These are phyloP conservation scores for Halesus radiatus DNA, from an alignment of 1,140 invertebrate genomes.

Conservation along the genomic window DNA sequence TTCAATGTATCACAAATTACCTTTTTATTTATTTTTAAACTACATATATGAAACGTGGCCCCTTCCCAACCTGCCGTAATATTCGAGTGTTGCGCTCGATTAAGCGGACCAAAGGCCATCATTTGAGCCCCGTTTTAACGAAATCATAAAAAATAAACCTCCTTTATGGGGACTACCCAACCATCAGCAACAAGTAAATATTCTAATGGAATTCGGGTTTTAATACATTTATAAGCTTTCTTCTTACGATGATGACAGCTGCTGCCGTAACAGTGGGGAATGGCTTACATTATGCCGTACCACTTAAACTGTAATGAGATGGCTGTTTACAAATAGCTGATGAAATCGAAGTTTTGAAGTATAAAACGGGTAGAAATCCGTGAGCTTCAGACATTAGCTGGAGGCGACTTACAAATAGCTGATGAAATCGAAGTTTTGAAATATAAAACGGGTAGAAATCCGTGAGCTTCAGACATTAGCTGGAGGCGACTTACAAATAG, in stretches of 20 bases:
- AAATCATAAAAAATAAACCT: slow-evolving; percentile 31
- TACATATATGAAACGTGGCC: not conserved
- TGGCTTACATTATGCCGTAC: not conserved
- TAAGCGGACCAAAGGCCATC: slow-evolving; percentile 32
- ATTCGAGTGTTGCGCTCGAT: slow-evolving; percentile 31
- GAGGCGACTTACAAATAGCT: too few species aligned
- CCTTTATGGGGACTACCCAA: slow-evolving; percentile 6
- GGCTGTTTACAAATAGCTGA: too few species aligned
- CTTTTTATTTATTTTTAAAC: not conserved
- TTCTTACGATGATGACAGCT: not conserved
- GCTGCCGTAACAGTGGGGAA: not conserved
- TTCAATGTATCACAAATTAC: too few species aligned
- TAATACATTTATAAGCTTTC: too few species aligned
- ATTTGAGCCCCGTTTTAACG: slow-evolving; percentile 25
- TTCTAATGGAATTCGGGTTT: slow-evolving; percentile 1
- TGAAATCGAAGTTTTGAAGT: too few species aligned
- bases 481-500: too few species aligned
- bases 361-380: too few species aligned
- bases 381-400: too few species aligned
- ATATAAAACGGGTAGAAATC: too few species aligned
- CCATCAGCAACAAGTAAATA: slow-evolving; percentile 19
- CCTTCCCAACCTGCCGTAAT: not conserved
- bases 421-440: too few species aligned
- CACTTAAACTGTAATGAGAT: too few species aligned
- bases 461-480: too few species aligned